Percentiles rank a stretch among this genome's conserved stretches.
These are phyloP conservation scores for Cyanoliseus patagonus DNA, from an alignment of 2,113 vertebrate species.

Conservation along the genomic window DNA sequence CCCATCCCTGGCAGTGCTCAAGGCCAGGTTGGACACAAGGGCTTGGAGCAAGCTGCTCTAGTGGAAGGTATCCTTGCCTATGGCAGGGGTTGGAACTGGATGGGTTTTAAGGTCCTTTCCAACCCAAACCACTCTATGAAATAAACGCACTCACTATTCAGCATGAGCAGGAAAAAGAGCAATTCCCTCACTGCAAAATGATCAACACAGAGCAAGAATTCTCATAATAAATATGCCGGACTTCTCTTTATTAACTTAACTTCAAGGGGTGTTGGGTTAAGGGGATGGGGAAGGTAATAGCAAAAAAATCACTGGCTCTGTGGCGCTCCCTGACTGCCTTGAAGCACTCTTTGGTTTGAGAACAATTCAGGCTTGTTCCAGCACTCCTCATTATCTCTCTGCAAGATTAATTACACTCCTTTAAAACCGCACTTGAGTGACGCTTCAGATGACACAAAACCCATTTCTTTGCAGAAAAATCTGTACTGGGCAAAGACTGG, in stretches of 20 bases:
- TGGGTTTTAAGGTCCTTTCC: background rate
- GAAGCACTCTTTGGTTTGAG: background rate
- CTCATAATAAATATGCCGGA: background rate
- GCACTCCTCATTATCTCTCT: background rate
- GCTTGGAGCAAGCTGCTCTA: background rate
- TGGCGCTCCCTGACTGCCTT: background rate
- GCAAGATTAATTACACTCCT: background rate
- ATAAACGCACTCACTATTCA: background rate
- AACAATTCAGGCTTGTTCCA: background rate
- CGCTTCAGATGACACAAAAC: background rate
- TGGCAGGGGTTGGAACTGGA: background rate
- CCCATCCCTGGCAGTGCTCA: no score
- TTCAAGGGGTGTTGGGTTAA: background rate
- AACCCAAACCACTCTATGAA: background rate
- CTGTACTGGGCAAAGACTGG: background rate
- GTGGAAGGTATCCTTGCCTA: background rate
- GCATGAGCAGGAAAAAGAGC: fast-evolving
- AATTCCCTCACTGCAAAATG: fast-evolving
- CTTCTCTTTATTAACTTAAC: background rate
- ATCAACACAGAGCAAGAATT: background rate
- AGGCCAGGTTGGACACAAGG: no score
- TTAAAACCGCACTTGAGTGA: background rate
- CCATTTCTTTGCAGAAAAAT: background rate
- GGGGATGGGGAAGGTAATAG: background rate
- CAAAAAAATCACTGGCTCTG: background rate